Conservation (phyloP, 2,888 invertebrate species). For the Megamerina dolium region DNA sequence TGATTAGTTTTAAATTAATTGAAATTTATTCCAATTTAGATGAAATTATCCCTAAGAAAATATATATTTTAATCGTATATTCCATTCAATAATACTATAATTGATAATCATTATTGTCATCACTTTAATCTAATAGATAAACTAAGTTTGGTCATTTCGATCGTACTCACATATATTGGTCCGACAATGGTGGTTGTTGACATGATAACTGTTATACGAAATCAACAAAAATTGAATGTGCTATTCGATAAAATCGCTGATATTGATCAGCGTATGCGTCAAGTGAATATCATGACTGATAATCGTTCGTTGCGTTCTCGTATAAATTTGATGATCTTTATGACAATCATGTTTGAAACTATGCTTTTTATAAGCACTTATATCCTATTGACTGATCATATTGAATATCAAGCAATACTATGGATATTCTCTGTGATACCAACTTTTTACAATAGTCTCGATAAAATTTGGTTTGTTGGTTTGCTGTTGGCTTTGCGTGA, state of each 20-base stretch:
- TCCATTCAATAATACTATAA: too few relatives aligned
- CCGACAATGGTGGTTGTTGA: slow-evolving; percentile 25
- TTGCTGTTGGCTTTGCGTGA: slow-evolving; percentile 38
- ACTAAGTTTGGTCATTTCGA: background rate
- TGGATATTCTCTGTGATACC: slow-evolving; percentile 41
- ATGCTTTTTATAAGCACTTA: slow-evolving; percentile 31
- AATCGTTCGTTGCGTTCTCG: slow-evolving; percentile 32
- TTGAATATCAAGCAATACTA: slow-evolving; percentile 30
- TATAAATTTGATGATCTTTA: slow-evolving; percentile 30
- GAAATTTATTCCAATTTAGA: too few relatives aligned
- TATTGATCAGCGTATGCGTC: slow-evolving; percentile 41
- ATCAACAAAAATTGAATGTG: slow-evolving; percentile 34
- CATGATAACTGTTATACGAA: slow-evolving; percentile 39
- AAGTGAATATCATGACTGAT: slow-evolving; percentile 35
- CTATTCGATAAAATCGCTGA: slow-evolving; percentile 38
- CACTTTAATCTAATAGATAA: background rate
- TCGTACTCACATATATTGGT: slow-evolving; percentile 5
- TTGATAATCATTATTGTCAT: too few relatives aligned
- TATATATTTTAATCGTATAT: too few relatives aligned
- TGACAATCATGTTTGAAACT: slow-evolving; percentile 33
- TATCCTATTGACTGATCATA: slow-evolving; percentile 29
- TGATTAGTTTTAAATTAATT: too few relatives aligned
- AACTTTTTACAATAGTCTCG: slow-evolving; percentile 38
- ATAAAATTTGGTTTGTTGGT: slow-evolving; percentile 46
- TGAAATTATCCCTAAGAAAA: too few relatives aligned